Conservation (phyloP, 1,140 invertebrate species). For the Dinothrombium tinctorium region DNA sequence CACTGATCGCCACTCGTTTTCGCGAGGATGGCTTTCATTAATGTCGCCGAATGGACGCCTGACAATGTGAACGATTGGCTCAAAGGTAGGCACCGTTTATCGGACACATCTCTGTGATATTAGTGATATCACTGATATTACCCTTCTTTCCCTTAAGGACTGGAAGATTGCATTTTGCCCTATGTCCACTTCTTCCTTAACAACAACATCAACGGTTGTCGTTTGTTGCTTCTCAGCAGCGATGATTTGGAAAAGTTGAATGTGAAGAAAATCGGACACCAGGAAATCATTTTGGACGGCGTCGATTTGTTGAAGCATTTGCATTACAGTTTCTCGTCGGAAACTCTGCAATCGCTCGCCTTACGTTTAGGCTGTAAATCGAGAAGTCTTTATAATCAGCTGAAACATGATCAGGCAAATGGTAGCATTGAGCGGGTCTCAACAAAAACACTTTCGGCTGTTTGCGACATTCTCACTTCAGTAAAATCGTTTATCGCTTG, state of each 20-base stretch:
- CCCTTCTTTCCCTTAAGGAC: constrained; percentile 19
- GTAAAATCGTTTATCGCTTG: constrained; percentile 70
- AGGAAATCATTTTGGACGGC: constrained; percentile 71
- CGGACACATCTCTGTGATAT: too few relatives aligned
- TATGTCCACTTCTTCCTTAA: constrained; percentile 58
- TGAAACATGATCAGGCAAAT: constrained; percentile 17
- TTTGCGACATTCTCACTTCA: constrained; percentile 49
- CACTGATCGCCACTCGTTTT: too few relatives aligned
- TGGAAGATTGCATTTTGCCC: constrained; percentile 50
- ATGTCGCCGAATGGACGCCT: constrained; percentile 73
- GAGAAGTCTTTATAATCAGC: constrained; percentile 45
- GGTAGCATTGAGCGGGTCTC: constrained; percentile 28
- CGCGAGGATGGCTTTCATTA: constrained; percentile 33
- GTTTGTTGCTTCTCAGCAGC: constrained; percentile 50
- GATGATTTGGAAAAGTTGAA: constrained; percentile 66
- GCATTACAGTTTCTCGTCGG: constrained; percentile 66
- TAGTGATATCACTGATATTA: neutral
- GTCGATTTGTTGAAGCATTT: constrained; percentile 65
- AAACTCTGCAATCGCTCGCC: constrained; percentile 67
- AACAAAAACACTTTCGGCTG: constrained; percentile 52
- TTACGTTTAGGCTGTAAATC: constrained; percentile 57
- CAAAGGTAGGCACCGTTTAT: constrained; percentile 42
- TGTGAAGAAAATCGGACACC: constrained; percentile 60
- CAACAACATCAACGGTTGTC: constrained; percentile 51
- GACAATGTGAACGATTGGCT: constrained; percentile 80